These are phyloP conservation scores for Amphipyra tragopoginis DNA, from an alignment of 2,888 invertebrate genomes.

Conservation along the genomic window DNA sequence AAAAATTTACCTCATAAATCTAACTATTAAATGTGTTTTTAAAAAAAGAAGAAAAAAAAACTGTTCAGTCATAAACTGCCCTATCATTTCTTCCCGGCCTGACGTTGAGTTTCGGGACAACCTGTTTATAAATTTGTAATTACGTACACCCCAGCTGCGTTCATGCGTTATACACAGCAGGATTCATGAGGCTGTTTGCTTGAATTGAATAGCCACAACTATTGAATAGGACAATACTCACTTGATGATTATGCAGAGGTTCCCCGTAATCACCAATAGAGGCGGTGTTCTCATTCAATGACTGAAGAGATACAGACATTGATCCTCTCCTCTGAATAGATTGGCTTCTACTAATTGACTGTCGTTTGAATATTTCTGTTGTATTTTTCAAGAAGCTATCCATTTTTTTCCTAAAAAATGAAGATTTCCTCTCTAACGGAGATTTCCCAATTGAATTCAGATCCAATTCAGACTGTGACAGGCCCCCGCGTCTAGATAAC, in stretches of 20 bases:
- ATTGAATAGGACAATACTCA: conserved; percentile 52
- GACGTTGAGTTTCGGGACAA: no score
- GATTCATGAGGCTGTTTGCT: no score
- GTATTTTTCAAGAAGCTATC: conserved; percentile 85
- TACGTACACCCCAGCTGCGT: no score
- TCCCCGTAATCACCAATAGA: conserved; percentile 55
- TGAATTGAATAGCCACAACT: neutral
- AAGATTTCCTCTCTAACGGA: conserved; percentile 83
- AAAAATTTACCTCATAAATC: no score
- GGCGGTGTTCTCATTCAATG: conserved; percentile 71
- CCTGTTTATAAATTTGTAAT: no score
- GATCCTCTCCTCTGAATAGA: conserved; percentile 72
- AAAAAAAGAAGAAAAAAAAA: no score
- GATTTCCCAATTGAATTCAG: conserved; percentile 82
- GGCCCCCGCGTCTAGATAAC: conserved; percentile 73
- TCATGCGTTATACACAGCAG: no score
- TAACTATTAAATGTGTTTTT: no score
- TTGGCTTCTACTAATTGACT: conserved; percentile 69
- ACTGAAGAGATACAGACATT: conserved; percentile 81
- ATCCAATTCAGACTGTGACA: conserved; percentile 84
- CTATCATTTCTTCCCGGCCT: no score
- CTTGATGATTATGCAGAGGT: conserved; percentile 57
- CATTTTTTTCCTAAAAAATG: conserved; percentile 85
- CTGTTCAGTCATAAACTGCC: no score
- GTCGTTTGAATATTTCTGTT: conserved; percentile 81